Evolutionary conservation across 2,888 invertebrate genomes (phyloP).

Genomic region (Branchellion lobata): DNA sequence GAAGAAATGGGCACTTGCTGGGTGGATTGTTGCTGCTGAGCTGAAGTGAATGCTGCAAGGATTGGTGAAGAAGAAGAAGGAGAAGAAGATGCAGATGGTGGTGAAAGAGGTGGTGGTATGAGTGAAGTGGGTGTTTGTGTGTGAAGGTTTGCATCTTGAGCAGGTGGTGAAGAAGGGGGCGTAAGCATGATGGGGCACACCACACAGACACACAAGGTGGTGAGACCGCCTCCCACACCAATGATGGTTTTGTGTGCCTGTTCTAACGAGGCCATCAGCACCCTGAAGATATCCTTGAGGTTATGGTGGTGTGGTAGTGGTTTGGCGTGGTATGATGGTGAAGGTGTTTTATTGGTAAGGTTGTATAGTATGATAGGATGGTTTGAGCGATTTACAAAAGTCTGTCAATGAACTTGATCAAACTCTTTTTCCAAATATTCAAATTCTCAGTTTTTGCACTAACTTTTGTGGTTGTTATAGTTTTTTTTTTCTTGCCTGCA

Average conservation of each 20-base stretch:
- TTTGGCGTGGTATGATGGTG: background rate
- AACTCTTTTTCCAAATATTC: no score
- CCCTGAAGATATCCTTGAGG: slow-evolving; percentile 74
- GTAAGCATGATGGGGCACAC: slow-evolving; percentile 62
- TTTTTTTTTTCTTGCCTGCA: background rate
- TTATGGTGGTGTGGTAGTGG: slow-evolving; percentile 30
- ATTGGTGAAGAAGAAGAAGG: background rate
- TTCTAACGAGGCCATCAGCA: slow-evolving; percentile 77
- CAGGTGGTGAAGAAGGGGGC: background rate
- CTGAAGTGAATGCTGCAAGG: no score
- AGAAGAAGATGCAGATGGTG: slow-evolving; percentile 68
- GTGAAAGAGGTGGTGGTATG: slow-evolving; percentile 58
- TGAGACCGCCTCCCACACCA: slow-evolving; percentile 73
- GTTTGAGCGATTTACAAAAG: background rate
- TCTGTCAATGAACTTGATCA: no score
- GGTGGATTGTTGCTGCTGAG: background rate
- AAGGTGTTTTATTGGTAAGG: background rate
- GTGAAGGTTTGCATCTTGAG: no score
- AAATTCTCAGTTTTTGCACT: no score
- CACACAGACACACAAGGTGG: slow-evolving; percentile 79
- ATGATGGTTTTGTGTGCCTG: slow-evolving; percentile 81
- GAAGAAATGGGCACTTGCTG: no score
- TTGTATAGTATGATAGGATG: background rate
- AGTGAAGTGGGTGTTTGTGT: no score
- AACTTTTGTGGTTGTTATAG: slow-evolving; percentile 31